phyloP scores from a whole-genome alignment of 2,113 vertebrate genomes.

The Sphaerodactylus townsendi region DNA sequence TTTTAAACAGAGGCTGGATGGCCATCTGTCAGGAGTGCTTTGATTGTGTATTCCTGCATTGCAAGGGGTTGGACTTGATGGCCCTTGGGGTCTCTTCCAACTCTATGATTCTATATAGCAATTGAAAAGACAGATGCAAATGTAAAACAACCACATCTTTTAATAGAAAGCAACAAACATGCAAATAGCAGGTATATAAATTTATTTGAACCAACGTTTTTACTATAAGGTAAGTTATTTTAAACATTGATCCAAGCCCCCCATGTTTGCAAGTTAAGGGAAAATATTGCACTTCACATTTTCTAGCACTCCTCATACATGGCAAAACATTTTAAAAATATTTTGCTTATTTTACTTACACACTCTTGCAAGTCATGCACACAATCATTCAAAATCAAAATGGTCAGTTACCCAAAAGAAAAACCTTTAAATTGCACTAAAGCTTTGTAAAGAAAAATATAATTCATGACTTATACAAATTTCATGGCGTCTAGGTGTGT shows the following conservation, averaged over 20 bases:
- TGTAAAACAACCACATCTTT: slow-evolving; percentile 82
- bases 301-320: slow-evolving; percentile 77
- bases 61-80: too few species aligned
- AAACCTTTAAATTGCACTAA: slow-evolving; percentile 88
- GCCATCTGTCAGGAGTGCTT: too few species aligned
- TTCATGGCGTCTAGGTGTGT: slow-evolving; percentile 78
- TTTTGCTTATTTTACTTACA: slow-evolving; percentile 78
- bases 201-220: slow-evolving; percentile 82
- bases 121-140: slow-evolving; percentile 39
- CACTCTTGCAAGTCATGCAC: slow-evolving; percentile 78
- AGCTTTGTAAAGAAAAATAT: slow-evolving; percentile 90
- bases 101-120: not conserved
- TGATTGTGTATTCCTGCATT: too few species aligned
- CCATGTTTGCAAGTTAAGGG: slow-evolving; percentile 78
- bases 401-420: slow-evolving; percentile 83
- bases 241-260: slow-evolving; percentile 85
- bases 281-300: slow-evolving; percentile 92
- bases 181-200: slow-evolving; percentile 90
- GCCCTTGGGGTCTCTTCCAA: too few species aligned
- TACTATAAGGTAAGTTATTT: slow-evolving; percentile 84
- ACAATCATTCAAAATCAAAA: slow-evolving; percentile 82
- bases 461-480: slow-evolving; percentile 92
- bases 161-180: slow-evolving; percentile 87
- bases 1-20: too few species aligned
- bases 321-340: slow-evolving; percentile 75